These are phyloP conservation scores for Crocodylus rhombifer DNA, from an alignment of 2,797 vertebrate species.

Conservation along the genomic window DNA sequence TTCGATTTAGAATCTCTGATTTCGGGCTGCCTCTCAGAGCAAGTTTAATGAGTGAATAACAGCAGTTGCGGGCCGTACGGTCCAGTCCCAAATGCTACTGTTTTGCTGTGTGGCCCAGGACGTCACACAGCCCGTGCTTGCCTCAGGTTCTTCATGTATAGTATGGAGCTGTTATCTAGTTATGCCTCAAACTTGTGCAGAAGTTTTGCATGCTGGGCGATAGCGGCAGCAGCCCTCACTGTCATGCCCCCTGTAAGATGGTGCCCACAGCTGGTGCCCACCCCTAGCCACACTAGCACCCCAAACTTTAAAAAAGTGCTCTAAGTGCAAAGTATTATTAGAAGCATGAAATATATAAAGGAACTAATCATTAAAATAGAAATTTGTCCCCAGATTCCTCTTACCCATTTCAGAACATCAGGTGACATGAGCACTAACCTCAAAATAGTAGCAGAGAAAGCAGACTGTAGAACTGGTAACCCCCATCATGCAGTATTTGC, in stretches of 20 bases:
- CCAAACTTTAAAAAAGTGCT: not conserved
- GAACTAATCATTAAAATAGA: not conserved
- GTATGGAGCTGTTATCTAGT: not conserved
- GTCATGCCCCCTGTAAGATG: too few relatives aligned
- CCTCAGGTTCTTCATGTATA: not conserved
- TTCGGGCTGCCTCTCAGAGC: too few relatives aligned
- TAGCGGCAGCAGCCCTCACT: too few relatives aligned
- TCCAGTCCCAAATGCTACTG: not conserved
- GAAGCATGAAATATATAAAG: not conserved
- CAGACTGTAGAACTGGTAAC: not conserved
- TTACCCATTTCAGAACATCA: not conserved
- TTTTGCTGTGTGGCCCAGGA: not conserved
- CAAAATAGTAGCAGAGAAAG: not conserved
- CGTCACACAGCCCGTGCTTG: not conserved
- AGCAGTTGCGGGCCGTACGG: not conserved
- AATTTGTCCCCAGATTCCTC: not conserved
- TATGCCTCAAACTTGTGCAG: too few relatives aligned
- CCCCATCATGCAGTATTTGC: not conserved
- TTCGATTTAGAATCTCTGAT: too few relatives aligned
- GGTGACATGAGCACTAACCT: not conserved
- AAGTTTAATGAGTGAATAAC: not conserved
- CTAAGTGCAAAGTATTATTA: not conserved
- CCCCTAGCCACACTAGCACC: too few relatives aligned
- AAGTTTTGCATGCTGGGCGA: too few relatives aligned
- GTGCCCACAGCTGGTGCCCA: too few relatives aligned